Percentiles rank a stretch among this genome's conserved stretches.
phyloP scores from a whole-genome alignment of 2,888 invertebrate genomes.

The Caenorhabditis angaria region DNA sequence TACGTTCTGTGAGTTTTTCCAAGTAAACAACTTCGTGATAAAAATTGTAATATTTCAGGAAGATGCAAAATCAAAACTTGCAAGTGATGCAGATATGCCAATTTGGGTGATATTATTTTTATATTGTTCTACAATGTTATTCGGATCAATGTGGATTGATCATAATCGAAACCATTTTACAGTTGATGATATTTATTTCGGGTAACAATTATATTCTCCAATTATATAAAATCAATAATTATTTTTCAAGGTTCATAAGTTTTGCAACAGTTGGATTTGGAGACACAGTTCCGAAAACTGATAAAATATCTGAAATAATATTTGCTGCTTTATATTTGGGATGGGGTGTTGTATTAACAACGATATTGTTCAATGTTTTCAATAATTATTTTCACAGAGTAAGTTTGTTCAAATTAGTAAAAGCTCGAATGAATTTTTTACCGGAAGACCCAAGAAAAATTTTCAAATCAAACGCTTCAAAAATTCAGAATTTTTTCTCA shows the following conservation, averaged over 20 bases:
- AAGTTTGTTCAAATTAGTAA: not conserved
- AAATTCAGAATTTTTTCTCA: too few relatives aligned
- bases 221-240: not conserved
- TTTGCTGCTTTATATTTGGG: conserved; percentile 44
- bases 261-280: conserved; percentile 62
- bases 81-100: conserved; percentile 47
- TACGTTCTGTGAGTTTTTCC: conserved; percentile 10
- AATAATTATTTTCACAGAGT: conserved; percentile 44
- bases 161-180: conserved; percentile 41
- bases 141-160: conserved; percentile 40
- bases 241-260: conserved; percentile 54
- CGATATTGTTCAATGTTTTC: conserved; percentile 47
- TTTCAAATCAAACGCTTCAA: too few relatives aligned
- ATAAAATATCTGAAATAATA: conserved; percentile 27
- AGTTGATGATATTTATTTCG: conserved; percentile 52
- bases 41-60: conserved; percentile 11
- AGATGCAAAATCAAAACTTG: conserved; percentile 27
- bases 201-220: conserved; percentile 22
- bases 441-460: not conserved
- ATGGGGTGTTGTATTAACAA: conserved; percentile 56
- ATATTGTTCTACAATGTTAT: conserved; percentile 38
- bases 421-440: not conserved
- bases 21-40: not conserved
- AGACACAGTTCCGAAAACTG: conserved; percentile 44
- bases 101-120: conserved; percentile 35